Base-by-base conservation (phyloP, 2,113 vertebrate species). In the Deroptyus accipitrinus region DNA sequence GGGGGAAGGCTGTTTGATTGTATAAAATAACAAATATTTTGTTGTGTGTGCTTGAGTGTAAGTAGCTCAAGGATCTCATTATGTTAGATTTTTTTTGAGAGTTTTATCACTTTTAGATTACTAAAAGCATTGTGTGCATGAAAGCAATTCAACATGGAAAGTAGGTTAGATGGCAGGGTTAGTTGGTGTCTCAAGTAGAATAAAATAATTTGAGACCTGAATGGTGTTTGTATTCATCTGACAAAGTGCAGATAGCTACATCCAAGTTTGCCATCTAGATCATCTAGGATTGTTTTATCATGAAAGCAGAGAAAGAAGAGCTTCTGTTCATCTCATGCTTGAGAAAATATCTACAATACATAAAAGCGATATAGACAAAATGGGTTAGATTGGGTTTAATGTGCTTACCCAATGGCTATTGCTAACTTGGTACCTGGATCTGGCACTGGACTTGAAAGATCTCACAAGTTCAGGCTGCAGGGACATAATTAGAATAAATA, bases 1-100 rank as follows among this genome's bases (percentile, higher is more conserved):
- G 6, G 2, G 0, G 46, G 17, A 41, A 48, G 6, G 3, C 1
- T n/a, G 46, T 74, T 74, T 39, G 6, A 28, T n/a, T 76, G 12
- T 20, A 66, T 18, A 39, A 76, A 86, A 92, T 85, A 54, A 0
- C 9, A 61, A 51, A 12, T 27, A 5, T 83, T 79, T 82, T 28
- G 9, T 19, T 7, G 5, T 64, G 24, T 77, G 14, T 49, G 12
- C 15, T 62, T 74, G 41, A 81, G 8, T 49, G 19, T 70, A 37
- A 66, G 51, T 52, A 69, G 28, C 33, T 75, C 39, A 66, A 67
- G 1, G 30, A 35, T 39, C 27, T 48, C 20, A 25, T 46, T 52
- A 3, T 44, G 4, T 41, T 51, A 68, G 7, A 62, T 67, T 22
- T 57, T 81, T 89, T 30, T 68, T 79, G 37, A 68, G 35, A 95